phyloP scores from a whole-genome alignment of 1,140 invertebrate genomes.

The Aphelinus atriplicis region DNA sequence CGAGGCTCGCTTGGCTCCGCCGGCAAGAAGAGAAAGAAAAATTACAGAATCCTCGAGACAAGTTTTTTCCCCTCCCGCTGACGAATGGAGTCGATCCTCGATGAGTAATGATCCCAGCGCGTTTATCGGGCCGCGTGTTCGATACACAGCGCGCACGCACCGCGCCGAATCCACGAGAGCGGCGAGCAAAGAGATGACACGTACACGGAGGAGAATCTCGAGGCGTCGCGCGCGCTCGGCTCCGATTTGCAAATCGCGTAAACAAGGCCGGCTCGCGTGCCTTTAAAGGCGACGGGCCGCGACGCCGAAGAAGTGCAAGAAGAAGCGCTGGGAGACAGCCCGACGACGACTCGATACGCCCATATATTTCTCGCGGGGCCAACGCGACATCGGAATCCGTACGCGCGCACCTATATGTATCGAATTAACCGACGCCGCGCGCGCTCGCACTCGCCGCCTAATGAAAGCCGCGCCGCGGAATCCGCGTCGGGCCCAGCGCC shows the following conservation, averaged over 20 bases:
- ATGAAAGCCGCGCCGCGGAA: constrained; percentile 6
- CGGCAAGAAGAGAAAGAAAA: neutral
- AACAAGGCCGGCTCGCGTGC: constrained; percentile 13
- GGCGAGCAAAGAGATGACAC: neutral
- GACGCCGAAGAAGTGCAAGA: neutral
- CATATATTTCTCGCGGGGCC: constrained; percentile 12
- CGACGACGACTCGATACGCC: constrained; percentile 3
- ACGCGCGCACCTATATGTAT: neutral
- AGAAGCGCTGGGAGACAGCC: neutral
- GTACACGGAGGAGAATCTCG: neutral
- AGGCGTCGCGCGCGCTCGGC: neutral
- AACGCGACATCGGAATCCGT: constrained; percentile 24
- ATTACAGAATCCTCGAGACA: no score
- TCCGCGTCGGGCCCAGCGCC: neutral
- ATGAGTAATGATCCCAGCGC: no score
- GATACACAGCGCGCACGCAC: no score
- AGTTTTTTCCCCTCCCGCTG: no score
- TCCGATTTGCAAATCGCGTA: constrained; percentile 11
- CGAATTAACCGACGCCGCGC: constrained; percentile 23
- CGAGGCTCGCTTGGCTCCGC: constrained; percentile 2
- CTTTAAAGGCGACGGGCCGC: constrained; percentile 14
- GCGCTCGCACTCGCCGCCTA: constrained; percentile 21
- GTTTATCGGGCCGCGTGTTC: no score
- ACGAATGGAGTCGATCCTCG: no score
- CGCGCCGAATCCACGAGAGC: no score